These are phyloP conservation scores for Nanger granti DNA, from an alignment of 2,113 vertebrate species.

Conservation along the genomic window DNA sequence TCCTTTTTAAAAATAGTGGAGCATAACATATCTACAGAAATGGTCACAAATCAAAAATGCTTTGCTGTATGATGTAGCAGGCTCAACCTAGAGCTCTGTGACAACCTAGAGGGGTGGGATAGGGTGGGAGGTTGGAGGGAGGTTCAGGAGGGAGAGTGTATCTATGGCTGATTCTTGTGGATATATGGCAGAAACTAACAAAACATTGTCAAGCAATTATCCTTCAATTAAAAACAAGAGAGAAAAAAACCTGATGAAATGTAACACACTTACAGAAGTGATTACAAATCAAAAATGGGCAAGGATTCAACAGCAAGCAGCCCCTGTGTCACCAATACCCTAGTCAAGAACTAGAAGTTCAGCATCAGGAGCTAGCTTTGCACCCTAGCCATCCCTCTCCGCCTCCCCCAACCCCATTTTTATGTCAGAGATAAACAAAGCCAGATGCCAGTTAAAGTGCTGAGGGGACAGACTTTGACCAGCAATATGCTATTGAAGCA, in stretches of 20 bases:
- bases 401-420: too few species aligned
- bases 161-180: background rate
- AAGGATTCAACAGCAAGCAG: background rate
- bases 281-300: background rate
- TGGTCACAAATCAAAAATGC: background rate
- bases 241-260: background rate
- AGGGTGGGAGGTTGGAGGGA: background rate
- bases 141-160: background rate
- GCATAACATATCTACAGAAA: background rate
- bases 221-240: background rate
- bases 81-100: background rate
- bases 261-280: background rate
- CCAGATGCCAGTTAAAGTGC: background rate
- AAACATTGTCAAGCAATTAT: background rate
- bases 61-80: background rate
- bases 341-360: background rate
- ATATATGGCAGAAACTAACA: background rate
- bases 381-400: accelerated
- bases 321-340: background rate
- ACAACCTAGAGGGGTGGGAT: background rate
- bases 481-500: background rate
- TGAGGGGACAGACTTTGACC: background rate
- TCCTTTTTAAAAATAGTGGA: background rate
- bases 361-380: too few species aligned
- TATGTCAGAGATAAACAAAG: background rate